These are phyloP conservation scores for Epizoanthus scotinus DNA, from an alignment of 92 coral and sea anemone species.

Conservation along the genomic window DNA sequence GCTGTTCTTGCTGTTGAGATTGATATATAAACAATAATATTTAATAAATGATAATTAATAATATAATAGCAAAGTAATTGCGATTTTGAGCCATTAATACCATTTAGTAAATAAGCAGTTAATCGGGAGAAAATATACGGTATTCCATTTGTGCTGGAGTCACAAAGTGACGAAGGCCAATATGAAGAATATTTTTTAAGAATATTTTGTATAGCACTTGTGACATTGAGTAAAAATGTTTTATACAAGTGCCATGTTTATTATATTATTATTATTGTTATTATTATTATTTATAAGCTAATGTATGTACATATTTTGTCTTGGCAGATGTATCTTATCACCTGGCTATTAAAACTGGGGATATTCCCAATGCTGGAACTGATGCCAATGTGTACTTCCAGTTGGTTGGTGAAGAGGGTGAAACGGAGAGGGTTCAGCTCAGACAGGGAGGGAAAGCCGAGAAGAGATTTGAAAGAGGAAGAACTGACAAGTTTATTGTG, in stretches of 20 bases:
- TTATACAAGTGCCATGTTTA: no score
- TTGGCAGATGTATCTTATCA: conserved; percentile 86
- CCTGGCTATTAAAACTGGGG: conserved; percentile 94
- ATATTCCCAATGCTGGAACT: conserved; percentile 89
- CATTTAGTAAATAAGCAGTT: no score
- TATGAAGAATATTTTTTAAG: no score
- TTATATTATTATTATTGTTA: neutral
- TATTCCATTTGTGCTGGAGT: no score
- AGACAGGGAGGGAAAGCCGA: conserved; percentile 99
- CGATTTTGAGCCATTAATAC: no score
- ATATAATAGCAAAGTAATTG: no score
- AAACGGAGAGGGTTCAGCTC: conserved; percentile 92
- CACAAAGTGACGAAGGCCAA: no score
- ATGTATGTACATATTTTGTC: neutral
- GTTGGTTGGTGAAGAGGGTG: conserved; percentile 90
- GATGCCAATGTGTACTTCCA: conserved; percentile 98
- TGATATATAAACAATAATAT: no score
- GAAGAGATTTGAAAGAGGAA: conserved; percentile 93
- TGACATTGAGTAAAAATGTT: no score
- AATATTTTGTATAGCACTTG: no score
- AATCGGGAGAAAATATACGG: no score
- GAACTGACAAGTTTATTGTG: conserved; percentile 97
- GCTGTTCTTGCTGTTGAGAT: neutral
- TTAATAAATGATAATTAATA: no score
- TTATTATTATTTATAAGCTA: neutral